These are phyloP conservation scores for Cyprinodon brontotheroides DNA, from an alignment of 2,113 vertebrate species.

Conservation along the genomic window DNA sequence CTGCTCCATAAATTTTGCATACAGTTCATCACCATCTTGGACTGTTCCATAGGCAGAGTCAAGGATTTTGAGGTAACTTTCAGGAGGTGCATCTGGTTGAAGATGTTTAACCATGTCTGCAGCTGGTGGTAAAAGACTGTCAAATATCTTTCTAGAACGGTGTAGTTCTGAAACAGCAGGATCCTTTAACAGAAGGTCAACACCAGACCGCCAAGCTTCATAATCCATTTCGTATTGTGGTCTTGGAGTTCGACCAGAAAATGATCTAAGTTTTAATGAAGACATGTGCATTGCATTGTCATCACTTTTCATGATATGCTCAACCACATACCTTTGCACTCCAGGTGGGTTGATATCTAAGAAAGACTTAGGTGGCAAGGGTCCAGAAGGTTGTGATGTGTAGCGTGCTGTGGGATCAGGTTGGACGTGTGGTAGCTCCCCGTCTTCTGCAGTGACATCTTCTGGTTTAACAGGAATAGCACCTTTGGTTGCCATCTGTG, in stretches of 20 bases:
- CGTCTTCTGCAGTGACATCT: not conserved
- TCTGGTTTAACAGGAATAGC: too few relatives aligned
- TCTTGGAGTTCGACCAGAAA: not conserved
- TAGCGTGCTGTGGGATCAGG: too few relatives aligned
- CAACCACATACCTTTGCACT: not conserved
- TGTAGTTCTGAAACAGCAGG: not conserved
- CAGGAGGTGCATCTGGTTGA: not conserved
- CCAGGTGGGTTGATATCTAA: not conserved
- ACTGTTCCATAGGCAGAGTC: too few relatives aligned
- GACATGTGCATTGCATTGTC: not conserved
- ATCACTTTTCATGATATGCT: not conserved
- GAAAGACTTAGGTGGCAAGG: not conserved
- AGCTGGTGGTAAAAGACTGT: too few relatives aligned
- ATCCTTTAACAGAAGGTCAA: not conserved
- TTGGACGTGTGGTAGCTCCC: not conserved
- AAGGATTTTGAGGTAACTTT: not conserved
- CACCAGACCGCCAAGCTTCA: not conserved
- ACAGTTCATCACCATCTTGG: too few relatives aligned
- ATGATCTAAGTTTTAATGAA: not conserved
- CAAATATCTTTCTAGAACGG: too few relatives aligned
- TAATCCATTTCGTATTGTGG: not conserved
- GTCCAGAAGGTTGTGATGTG: not conserved
- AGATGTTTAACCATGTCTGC: too few relatives aligned
- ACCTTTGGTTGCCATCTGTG: not conserved
- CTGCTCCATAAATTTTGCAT: too few relatives aligned